Percentiles rank a stretch among this genome's conserved stretches.
These are phyloP conservation scores for Simalia tracyae DNA, from an alignment of 2,797 vertebrate species.

Conservation along the genomic window DNA sequence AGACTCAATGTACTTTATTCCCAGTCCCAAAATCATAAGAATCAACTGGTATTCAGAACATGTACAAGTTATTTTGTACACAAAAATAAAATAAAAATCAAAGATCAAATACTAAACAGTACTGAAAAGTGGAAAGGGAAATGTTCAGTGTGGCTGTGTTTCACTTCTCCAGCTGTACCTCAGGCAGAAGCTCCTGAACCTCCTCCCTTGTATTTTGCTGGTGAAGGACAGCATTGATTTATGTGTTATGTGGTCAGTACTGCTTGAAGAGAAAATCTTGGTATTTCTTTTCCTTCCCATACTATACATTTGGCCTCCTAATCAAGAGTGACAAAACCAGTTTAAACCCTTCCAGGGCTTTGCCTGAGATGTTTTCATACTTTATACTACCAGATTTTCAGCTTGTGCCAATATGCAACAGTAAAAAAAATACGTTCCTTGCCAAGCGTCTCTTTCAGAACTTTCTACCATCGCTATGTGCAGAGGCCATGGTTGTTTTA, in stretches of 20 bases:
- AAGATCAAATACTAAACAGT: not conserved
- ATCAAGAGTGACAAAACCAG: not conserved
- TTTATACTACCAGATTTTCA: not conserved
- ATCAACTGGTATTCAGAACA: conserved; percentile 21
- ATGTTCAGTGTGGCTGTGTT: not conserved
- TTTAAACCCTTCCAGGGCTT: not conserved
- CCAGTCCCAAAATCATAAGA: not conserved
- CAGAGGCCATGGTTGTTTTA: not conserved
- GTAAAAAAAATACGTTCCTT: not conserved
- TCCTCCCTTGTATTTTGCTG: not conserved
- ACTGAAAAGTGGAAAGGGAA: not conserved
- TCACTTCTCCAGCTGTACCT: not conserved
- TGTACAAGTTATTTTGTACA: conserved; percentile 5
- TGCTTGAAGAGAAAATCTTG: not conserved
- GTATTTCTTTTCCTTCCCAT: no score
- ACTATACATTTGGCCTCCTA: not conserved
- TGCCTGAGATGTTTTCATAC: not conserved
- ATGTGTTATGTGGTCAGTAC: not conserved
- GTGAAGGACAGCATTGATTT: not conserved
- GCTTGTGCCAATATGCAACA: not conserved
- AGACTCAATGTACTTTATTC: not conserved
- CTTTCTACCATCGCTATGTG: not conserved
- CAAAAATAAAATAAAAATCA: not conserved
- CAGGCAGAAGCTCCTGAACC: not conserved
- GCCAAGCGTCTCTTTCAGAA: not conserved